Conservation (phyloP, 2,797 vertebrate genomes). For the Eurystomus glaucurus region DNA sequence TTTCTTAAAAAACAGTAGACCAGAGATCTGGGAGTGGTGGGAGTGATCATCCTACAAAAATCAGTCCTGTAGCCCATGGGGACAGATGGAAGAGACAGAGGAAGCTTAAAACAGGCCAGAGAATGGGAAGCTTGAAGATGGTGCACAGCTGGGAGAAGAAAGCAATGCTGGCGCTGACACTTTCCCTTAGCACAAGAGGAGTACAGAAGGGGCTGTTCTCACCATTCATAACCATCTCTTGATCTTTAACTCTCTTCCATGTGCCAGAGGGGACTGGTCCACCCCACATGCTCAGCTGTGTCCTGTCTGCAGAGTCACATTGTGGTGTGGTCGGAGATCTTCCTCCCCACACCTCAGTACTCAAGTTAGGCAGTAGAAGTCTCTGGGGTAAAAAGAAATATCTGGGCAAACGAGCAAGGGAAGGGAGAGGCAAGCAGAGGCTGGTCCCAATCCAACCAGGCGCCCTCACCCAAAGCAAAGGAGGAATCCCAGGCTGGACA, state of each 20-base stretch:
- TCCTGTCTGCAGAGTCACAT: not conserved
- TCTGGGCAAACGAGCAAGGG: not conserved
- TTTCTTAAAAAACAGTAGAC: not conserved
- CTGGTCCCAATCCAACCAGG: slow-evolving; percentile 1
- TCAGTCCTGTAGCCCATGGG: not conserved
- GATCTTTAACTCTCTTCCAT: not conserved
- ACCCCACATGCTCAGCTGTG: not conserved
- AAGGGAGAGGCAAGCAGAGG: not conserved
- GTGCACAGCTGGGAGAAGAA: not conserved
- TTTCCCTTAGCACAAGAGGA: not conserved
- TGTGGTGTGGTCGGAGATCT: fast-evolving
- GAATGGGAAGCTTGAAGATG: not conserved
- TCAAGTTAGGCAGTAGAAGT: not conserved
- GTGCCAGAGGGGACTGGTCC: not conserved
- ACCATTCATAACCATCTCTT: not conserved
- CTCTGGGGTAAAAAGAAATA: not conserved
- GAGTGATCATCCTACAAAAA: not conserved
- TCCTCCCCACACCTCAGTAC: not conserved
- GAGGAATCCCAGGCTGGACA: slow-evolving; percentile 30
- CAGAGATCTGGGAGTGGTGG: not conserved
- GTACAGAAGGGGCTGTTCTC: not conserved
- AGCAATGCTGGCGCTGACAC: not conserved
- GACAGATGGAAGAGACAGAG: not conserved
- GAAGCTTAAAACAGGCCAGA: not conserved
- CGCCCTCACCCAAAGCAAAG: slow-evolving; percentile 8